Percentiles rank a stretch among this genome's conserved stretches.
Evolutionary conservation across 2,113 vertebrate species (phyloP).

Genomic region (Mustelus asterias): DNA sequence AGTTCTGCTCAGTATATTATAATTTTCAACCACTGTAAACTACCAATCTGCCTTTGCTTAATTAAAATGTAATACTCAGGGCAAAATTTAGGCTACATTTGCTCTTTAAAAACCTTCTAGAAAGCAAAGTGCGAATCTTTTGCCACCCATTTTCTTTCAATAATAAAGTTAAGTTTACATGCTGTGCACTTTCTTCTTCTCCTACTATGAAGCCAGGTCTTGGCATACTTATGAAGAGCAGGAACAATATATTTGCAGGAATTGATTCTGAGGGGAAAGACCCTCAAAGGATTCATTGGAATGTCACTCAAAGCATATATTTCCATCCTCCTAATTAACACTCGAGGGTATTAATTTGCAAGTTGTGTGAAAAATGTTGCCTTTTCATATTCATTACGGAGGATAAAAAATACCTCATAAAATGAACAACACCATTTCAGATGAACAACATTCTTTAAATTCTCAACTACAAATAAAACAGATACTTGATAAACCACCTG

Average conservation of each 20-base stretch:
- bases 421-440: background rate
- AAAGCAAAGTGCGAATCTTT: background rate
- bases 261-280: background rate
- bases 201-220: conserved; percentile 5
- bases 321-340: conserved; percentile 33
- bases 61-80: background rate
- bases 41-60: background rate
- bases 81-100: background rate
- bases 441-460: background rate
- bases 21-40: background rate
- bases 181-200: background rate
- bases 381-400: background rate
- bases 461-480: background rate
- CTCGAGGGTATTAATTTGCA: conserved; percentile 25
- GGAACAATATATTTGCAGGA: background rate
- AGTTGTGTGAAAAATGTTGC: background rate
- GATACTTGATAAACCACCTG: background rate
- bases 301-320: conserved; percentile 28
- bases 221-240: background rate
- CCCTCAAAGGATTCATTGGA: conserved; percentile 21
- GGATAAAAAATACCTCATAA: background rate
- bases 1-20: too few relatives aligned
- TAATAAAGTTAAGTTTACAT: background rate
- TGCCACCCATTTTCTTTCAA: conserved; percentile 2
- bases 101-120: background rate